phyloP scores from a whole-genome alignment of 92 coral and sea anemone genomes.

The Actinernus sp. region DNA sequence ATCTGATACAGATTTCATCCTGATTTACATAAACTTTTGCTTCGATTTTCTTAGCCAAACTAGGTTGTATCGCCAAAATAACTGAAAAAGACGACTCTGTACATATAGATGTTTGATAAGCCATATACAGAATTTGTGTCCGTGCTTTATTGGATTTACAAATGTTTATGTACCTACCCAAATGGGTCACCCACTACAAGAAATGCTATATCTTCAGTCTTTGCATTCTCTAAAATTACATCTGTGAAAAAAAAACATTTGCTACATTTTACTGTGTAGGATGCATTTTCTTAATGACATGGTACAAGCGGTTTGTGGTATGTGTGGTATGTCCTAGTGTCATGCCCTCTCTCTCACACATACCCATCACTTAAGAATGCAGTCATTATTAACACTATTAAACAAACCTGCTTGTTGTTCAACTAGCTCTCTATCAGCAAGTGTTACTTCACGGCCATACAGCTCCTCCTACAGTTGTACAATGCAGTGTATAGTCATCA shows the following conservation, averaged over 20 bases:
- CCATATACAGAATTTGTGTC: too few species aligned
- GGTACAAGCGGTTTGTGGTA: too few species aligned
- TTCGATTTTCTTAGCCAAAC: too few species aligned
- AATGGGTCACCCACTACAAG: conserved; percentile 99
- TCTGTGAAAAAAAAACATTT: conserved; percentile 29
- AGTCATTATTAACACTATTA: not conserved
- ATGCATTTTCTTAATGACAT: not conserved
- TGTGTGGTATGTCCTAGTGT: too few species aligned
- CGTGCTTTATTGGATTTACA: too few species aligned
- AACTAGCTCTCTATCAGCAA: conserved; percentile 97
- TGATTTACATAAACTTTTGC: too few species aligned
- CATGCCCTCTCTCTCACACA: too few species aligned
- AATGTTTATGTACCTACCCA: conserved; percentile 87
- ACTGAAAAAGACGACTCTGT: too few species aligned
- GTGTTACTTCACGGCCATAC: conserved; percentile 86
- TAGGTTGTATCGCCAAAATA: too few species aligned
- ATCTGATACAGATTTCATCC: too few species aligned
- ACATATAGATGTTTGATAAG: too few species aligned
- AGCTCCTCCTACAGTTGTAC: conserved; percentile 77
- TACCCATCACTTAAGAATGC: not conserved
- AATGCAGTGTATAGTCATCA: too few species aligned
- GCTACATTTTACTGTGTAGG: not conserved
- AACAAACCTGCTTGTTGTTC: conserved; percentile 90
- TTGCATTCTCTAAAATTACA: conserved; percentile 81
- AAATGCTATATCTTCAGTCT: conserved; percentile 89